A percentile compares a stretch with the other conserved stretches of the same genome.
These are phyloP conservation scores for Sciurus vulgaris DNA, from an alignment of 2,797 vertebrate species.

Conservation along the genomic window DNA sequence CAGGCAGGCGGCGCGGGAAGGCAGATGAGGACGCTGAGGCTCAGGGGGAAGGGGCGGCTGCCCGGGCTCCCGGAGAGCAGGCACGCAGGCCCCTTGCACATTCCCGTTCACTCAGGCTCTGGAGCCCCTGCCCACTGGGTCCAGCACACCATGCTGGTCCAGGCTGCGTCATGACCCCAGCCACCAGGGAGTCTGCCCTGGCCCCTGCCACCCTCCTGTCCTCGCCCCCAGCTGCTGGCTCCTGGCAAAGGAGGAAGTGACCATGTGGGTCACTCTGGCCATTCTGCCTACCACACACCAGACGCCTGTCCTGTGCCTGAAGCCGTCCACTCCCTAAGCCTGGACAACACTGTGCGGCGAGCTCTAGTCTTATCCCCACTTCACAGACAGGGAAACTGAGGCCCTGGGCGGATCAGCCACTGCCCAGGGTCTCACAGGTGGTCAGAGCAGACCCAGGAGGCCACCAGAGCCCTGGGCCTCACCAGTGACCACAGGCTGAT, in stretches of 20 bases:
- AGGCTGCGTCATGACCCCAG: not conserved
- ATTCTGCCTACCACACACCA: accelerated
- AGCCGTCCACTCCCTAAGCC: accelerated
- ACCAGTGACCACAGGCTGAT: accelerated
- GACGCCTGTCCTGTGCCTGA: accelerated
- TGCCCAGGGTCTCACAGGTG: not conserved
- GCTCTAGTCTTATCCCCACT: not conserved
- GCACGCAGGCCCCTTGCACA: accelerated
- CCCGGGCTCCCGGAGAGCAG: accelerated
- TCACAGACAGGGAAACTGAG: not conserved
- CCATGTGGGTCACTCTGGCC: too few species aligned
- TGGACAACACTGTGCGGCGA: accelerated
- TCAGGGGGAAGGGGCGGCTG: accelerated
- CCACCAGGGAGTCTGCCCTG: not conserved
- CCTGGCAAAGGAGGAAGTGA: not conserved
- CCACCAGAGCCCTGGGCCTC: not conserved
- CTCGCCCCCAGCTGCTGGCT: not conserved
- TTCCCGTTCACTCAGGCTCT: accelerated
- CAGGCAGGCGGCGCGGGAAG: accelerated
- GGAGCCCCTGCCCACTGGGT: not conserved
- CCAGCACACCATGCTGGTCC: not conserved
- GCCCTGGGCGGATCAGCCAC: accelerated
- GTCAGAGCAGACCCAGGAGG: not conserved
- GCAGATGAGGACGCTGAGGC: not conserved
- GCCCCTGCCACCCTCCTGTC: not conserved